Evolutionary conservation across 2,113 vertebrate genomes (phyloP).

Genomic region (Sphaerodactylus townsendi): DNA sequence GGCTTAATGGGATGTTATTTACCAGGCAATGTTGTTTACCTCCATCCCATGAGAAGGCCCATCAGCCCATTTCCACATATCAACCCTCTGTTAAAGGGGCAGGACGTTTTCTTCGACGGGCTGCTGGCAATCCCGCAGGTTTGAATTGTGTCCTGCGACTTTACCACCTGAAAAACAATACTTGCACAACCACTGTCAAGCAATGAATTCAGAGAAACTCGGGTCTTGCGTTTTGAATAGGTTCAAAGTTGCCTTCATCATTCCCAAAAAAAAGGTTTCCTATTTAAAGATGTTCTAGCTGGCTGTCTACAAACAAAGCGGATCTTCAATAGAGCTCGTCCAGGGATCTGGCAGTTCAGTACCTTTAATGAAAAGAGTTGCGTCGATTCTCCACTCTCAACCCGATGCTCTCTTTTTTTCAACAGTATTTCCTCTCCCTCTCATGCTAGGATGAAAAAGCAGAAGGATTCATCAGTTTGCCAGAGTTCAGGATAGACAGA

Average conservation of each 20-base stretch:
- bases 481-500: slow-evolving; percentile 91
- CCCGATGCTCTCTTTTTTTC: not conserved
- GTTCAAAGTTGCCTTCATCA: not conserved
- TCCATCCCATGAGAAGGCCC: too few species aligned
- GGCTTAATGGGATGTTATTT: too few species aligned
- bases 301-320: slow-evolving; percentile 22
- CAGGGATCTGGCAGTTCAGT: slow-evolving; percentile 30
- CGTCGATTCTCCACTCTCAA: slow-evolving; percentile 8
- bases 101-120: too few species aligned
- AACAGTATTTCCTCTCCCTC: not conserved
- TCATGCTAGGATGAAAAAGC: slow-evolving; percentile 86
- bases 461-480: slow-evolving; percentile 90
- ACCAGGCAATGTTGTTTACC: too few species aligned
- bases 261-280: slow-evolving; percentile 11
- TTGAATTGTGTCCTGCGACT: too few species aligned
- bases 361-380: slow-evolving; percentile 26
- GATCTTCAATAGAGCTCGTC: slow-evolving; percentile 5
- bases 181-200: not conserved
- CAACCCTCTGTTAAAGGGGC: too few species aligned
- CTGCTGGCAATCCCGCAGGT: too few species aligned
- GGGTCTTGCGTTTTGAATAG: not conserved
- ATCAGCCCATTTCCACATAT: too few species aligned
- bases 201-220: not conserved
- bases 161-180: not conserved
- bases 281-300: slow-evolving; percentile 37